A percentile compares a stretch with the other conserved stretches of the same genome.
These are phyloP conservation scores for Byasa hedistus DNA, from an alignment of 2,888 invertebrate species.

Conservation along the genomic window DNA sequence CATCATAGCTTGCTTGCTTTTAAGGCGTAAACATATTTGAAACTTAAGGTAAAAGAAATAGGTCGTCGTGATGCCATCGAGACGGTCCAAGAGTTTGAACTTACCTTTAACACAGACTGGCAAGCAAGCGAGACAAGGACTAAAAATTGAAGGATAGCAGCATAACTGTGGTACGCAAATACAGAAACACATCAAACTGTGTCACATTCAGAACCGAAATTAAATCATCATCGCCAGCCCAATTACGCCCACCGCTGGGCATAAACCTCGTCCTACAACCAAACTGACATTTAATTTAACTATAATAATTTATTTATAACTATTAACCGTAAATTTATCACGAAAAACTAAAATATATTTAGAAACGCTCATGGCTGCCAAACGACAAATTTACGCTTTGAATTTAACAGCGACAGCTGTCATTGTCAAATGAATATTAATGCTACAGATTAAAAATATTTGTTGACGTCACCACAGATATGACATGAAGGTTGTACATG, in stretches of 20 bases:
- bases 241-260: too few relatives aligned
- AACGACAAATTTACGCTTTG: not conserved
- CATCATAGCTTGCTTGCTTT: too few relatives aligned
- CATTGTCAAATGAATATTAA: not conserved
- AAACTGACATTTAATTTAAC: too few relatives aligned
- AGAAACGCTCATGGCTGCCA: not conserved
- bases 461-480: not conserved
- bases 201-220: constrained; percentile 4
- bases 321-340: constrained; percentile 3
- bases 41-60: too few relatives aligned
- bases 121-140: constrained; percentile 55
- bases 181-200: constrained; percentile 52
- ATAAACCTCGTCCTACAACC: too few relatives aligned
- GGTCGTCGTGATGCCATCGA: too few relatives aligned
- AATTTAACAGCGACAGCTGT: not conserved
- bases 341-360: not conserved
- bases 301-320: too few relatives aligned
- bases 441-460: not conserved
- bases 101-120: constrained; percentile 53
- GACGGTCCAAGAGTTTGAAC: too few relatives aligned
- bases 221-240: not conserved
- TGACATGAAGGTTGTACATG: not conserved
- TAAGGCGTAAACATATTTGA: too few relatives aligned
- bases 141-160: constrained; percentile 50
- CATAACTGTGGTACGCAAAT: constrained; percentile 51